A percentile compares a stretch with the other conserved stretches of the same genome.
phyloP scores from a whole-genome alignment of 2,113 vertebrate species.

The Equus przewalskii region DNA sequence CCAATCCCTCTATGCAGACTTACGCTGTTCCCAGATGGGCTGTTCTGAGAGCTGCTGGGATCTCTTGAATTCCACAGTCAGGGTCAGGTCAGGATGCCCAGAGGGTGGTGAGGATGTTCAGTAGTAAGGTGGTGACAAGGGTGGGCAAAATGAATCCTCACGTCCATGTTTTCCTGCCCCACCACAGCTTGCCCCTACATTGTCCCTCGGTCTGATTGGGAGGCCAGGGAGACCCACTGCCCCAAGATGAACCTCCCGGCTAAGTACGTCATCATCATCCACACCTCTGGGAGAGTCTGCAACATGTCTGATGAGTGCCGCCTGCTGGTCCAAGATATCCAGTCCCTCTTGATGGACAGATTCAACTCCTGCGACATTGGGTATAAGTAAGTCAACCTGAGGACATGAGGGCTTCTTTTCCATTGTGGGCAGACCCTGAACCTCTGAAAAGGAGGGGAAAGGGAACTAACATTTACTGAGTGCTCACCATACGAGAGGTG shows the following conservation, averaged over 20 bases:
- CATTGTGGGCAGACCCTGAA: background rate
- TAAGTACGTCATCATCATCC: conserved; percentile 73
- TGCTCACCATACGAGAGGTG: background rate
- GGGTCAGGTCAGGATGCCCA: background rate
- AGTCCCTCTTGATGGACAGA: conserved; percentile 55
- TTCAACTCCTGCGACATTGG: conserved; percentile 11
- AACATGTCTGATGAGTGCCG: conserved; percentile 52
- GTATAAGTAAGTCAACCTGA: conserved; percentile 71
- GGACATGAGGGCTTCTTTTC: background rate
- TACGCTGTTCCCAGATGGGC: background rate
- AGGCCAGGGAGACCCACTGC: conserved; percentile 58
- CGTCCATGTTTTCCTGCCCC: background rate
- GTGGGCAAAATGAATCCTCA: background rate
- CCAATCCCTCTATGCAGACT: background rate
- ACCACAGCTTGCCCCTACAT: conserved; percentile 59
- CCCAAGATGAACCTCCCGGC: conserved; percentile 51
- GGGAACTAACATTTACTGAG: background rate
- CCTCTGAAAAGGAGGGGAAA: background rate
- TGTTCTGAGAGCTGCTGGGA: background rate
- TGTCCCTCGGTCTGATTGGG: conserved; percentile 59
- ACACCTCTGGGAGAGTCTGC: conserved; percentile 61
- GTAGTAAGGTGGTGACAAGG: background rate
- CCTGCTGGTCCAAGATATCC: conserved; percentile 48
- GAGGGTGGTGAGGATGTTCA: background rate
- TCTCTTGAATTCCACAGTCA: background rate